Evolutionary conservation across 1,140 invertebrate genomes (phyloP).

Genomic region (Samia ricini): DNA sequence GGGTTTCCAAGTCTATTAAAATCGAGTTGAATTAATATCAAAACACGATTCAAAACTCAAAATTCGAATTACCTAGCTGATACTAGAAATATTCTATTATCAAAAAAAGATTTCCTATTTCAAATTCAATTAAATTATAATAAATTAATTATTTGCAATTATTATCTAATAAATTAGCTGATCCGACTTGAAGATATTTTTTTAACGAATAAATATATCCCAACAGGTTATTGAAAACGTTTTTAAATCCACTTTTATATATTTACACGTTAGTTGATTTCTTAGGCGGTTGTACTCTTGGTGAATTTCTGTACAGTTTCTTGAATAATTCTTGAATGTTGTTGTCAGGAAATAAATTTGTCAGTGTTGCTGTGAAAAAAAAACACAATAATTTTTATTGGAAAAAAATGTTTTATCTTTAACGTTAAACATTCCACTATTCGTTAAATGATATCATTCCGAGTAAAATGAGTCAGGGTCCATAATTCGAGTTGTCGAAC

Average conservation of each 20-base stretch:
- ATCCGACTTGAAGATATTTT: neutral
- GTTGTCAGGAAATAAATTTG: conserved; percentile 66
- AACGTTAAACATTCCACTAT: no score
- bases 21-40: no score
- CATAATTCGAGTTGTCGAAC: no score
- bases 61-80: neutral
- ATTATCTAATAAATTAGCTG: no score
- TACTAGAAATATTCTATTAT: neutral
- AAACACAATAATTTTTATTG: neutral
- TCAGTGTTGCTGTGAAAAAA: conserved; percentile 52
- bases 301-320: conserved; percentile 59
- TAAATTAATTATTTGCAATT: neutral
- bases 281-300: conserved; percentile 49
- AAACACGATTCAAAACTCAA: no score
- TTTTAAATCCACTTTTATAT: neutral
- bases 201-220: neutral
- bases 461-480: no score
- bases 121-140: neutral
- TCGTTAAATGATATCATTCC: no score
- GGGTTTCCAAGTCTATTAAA: no score
- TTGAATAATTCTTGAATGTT: conserved; percentile 64
- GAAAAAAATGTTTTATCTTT: neutral
- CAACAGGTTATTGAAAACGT: neutral
- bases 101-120: neutral
- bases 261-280: conserved; percentile 42